phyloP scores from a whole-genome alignment of 2,888 invertebrate genomes.

The Metalampra italica region DNA sequence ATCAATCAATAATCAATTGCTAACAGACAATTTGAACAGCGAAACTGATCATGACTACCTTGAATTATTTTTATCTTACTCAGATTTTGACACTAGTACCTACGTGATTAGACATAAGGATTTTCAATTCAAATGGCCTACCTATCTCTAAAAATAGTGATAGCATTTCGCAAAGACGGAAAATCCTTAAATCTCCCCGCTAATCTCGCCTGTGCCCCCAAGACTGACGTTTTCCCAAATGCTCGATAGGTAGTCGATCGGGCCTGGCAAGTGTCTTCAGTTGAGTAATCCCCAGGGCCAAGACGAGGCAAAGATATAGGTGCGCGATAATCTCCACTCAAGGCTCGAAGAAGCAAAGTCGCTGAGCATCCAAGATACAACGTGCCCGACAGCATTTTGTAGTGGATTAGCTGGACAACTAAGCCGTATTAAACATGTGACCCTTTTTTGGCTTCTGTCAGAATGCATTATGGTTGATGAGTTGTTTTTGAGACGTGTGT shows the following conservation, averaged over 20 bases:
- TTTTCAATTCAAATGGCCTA: too few species aligned
- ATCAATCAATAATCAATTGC: too few species aligned
- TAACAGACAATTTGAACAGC: too few species aligned
- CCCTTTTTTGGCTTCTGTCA: background rate
- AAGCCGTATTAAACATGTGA: background rate
- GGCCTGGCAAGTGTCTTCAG: conserved; percentile 31
- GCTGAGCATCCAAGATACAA: conserved; percentile 35
- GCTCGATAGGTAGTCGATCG: conserved; percentile 19
- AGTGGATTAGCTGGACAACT: conserved; percentile 1
- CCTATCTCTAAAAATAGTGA: background rate
- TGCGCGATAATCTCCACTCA: conserved; percentile 53
- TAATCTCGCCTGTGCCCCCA: background rate
- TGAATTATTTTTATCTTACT: too few species aligned
- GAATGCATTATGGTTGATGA: background rate
- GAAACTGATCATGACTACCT: too few species aligned
- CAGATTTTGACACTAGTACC: too few species aligned
- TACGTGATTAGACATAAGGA: too few species aligned
- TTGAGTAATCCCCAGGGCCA: conserved; percentile 41
- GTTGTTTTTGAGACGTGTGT: background rate
- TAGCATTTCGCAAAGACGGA: background rate
- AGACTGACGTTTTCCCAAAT: conserved; percentile 2
- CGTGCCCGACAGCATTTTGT: conserved; percentile 3
- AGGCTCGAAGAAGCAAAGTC: conserved; percentile 46
- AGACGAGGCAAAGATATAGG: conserved; percentile 43
- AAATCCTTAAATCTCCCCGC: background rate